Base-by-base conservation (phyloP, 1,140 invertebrate genomes). In the Chionoecetes opilio region DNA sequence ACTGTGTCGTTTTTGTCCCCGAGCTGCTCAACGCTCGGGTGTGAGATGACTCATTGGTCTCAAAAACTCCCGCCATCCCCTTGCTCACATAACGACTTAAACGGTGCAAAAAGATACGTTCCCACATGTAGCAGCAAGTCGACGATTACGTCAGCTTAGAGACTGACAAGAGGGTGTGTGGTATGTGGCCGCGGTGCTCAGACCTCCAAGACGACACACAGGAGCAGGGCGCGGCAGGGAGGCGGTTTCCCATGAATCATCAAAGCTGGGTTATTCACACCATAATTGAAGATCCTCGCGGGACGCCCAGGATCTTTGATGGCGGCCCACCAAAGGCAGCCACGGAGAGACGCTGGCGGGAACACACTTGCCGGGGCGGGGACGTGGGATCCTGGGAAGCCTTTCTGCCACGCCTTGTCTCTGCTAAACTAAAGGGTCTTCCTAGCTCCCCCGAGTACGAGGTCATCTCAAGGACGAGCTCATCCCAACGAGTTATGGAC, bases 201-300 rank as follows among this genome's bases (percentile, higher is more conserved):
- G 63, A 75, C 63, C 63, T n/a, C 21, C n/a, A 75, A 75, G 63
- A 75, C n/a, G 63, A 75, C 63, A 53, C 38, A 90, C 34, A 53
- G 82, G 91, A 82, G 63, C 63, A 53, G 82, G 17, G 92, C 37
- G 9, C 8, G 17, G 26, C 31, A 93, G 53, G 53, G 82, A 38
- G 84, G 41, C 29, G 38, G 84, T 6, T 14, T 34, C 86, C 21
- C 38, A 34, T 86, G 37, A 9, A 14, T 11, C 75, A 46, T 93
- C 92, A 93, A 93, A 86, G 82, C 82, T 14, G 31, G 84, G 82
- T 86, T 93, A 93, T 93, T 93, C 92, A 53, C 84, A 53, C 82
- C 34, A 86, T 93, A 93, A 93, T 93, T 93, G 92, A 93, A 93
- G 92, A 35, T 93, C 92, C 84, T 85, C 38, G 35, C 92, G 14